These are phyloP conservation scores for Gymnocheta viridis DNA, from an alignment of 2,888 invertebrate genomes.

Conservation along the genomic window DNA sequence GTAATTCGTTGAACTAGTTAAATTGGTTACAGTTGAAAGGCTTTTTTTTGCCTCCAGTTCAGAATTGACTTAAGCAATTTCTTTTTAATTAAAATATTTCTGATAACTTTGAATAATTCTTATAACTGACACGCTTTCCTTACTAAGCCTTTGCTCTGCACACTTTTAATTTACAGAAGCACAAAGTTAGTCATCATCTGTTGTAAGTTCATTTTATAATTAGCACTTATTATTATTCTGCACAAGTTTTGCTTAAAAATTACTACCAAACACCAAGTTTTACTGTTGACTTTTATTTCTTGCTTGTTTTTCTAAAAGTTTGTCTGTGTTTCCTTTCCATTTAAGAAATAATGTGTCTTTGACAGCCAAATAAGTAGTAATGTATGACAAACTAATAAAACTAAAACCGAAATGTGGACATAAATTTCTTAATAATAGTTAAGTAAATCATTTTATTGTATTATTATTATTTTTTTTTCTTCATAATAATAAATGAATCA, in stretches of 20 bases:
- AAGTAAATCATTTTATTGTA: slow-evolving; percentile 78
- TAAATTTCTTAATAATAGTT: slow-evolving; percentile 79
- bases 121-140: background rate
- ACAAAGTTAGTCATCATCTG: slow-evolving; percentile 20
- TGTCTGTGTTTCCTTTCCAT: slow-evolving; percentile 47
- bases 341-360: slow-evolving; percentile 27
- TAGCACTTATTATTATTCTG: slow-evolving; percentile 43
- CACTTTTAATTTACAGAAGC: background rate
- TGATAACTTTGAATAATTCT: background rate
- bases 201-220: slow-evolving; percentile 15
- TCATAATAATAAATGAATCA: background rate
- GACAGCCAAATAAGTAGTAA: slow-evolving; percentile 49
- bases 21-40: too few relatives aligned
- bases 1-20: too few relatives aligned
- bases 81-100: too few relatives aligned
- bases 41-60: too few relatives aligned
- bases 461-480: slow-evolving; percentile 46
- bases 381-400: slow-evolving; percentile 41
- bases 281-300: background rate
- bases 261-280: slow-evolving; percentile 8
- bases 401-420: slow-evolving; percentile 41
- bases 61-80: too few relatives aligned
- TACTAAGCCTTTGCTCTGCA: background rate
- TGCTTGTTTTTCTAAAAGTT: background rate
- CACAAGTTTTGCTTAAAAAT: background rate